Evolutionary conservation across 2,888 invertebrate genomes (phyloP), one percentile per base, ranked within the genome.

Genomic region (Odiellus spinosus): DNA sequence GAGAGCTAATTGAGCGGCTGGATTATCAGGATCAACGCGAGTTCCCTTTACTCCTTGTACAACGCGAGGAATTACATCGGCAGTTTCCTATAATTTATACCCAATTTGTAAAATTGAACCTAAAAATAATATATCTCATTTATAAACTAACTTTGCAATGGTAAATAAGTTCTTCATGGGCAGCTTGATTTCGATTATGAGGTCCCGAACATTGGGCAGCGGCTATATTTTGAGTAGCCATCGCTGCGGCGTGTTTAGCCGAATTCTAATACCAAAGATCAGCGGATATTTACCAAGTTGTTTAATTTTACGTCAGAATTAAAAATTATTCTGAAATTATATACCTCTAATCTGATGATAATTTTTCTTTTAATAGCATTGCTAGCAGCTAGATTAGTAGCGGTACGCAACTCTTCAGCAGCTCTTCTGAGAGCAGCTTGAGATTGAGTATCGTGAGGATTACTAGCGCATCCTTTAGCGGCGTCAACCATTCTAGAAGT

Each of bases 401-500:
- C 91, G 60, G 80, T 79, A 40, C 90, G 73, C n/a, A 98, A 69
- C 57, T 91, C 86, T 61, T 95, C 91, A 0, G 95, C 96, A 0
- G 95, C 93, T 52, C 76, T 74, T 32, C 84, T 76, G 11, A 98
- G 68, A 3, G 81, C 80, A 53, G 82, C 80, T 63, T 91, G 91
- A 61, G 82, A 82, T 49, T 75, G 74, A 1, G 80, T 74, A 59
- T 90, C 87, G 67, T 87, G 77, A 1, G 80, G 80, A 60, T 78
- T 76, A 19, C 81, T 80, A 0, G 91, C 88, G 64, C 93, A 93
- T 45, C 85, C 81, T 48, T 95, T 74, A 0, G 93, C 93, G 0
- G 93, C 91, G 66, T 96, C 95, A 19, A 96, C 95, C 81, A 98
- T 83, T 56, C 83, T 76, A 0, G 93, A 86, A 0, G 98, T 98